Evolutionary conservation across 2,113 vertebrate species (phyloP), one percentile per base, ranked within the genome.

Genomic region (Rhynchopsitta pachyrhyncha): DNA sequence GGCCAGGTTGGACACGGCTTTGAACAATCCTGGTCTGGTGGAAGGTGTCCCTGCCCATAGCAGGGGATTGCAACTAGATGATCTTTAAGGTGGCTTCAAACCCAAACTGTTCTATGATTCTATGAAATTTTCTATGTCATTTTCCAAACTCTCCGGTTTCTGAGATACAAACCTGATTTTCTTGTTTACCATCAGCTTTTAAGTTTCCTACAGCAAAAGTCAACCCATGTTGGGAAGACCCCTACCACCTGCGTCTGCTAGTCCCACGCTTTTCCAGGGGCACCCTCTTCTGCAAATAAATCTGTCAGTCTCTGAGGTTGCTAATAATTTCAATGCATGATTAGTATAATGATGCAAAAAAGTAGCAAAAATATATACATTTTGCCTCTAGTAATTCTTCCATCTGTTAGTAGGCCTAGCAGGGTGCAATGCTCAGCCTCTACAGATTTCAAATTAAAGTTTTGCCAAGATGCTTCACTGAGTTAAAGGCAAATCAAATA

Each of bases 321-420:
- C 73, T 91, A 90, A 89, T 92, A 80, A 85, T 59, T 89, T 93
- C 57, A 77, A 29, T 42, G 67, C 20, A 23, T 50, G 33, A 92
- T 87, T 69, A 76, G 62, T 76, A 31, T 52, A 92, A 82, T 59
- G 70, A 87, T 35, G 9, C 13, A 29, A 14, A 29, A 55, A 18
- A 29, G 11, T 37, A 79, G 62, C 52, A 73, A 52, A 76, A 76
- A 94, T 70, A 87, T 91, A 89, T 73, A 94, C 41, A 59, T 96
- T 96, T 94, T 92, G 80, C 83, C 83, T 95, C 52, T 31, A 92
- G 91, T 90, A 80, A 87, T 84, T 80, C 83, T 50, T 94, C 92
- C 91, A 95, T 96, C 93, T 97, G 88, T 91, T 92, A 95, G 57
- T 84, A 94, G 93, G 77, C 83, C 88, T 92, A 86, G 88, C 83